Evolutionary conservation across 2,113 vertebrate species (phyloP).

Genomic region (Corynorhinus townsendii): DNA sequence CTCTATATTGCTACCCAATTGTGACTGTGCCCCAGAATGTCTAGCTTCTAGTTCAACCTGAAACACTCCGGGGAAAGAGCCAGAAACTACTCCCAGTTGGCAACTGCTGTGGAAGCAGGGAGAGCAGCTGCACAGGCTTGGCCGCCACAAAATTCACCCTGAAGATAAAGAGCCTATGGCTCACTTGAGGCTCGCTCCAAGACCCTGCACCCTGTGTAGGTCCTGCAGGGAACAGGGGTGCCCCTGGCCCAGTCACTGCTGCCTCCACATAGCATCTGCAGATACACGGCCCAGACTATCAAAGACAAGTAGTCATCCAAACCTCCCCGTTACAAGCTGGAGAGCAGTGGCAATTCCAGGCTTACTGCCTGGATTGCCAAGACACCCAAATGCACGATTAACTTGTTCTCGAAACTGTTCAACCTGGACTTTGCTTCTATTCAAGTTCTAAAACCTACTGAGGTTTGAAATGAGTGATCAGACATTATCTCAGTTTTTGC

Average conservation of each 20-base stretch:
- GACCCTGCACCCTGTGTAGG: not conserved
- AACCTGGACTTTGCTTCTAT: not conserved
- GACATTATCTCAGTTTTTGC: not conserved
- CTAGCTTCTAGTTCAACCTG: conserved; percentile 65
- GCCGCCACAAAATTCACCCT: not conserved
- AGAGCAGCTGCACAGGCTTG: not conserved
- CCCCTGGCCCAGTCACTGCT: not conserved
- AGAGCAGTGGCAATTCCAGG: not conserved
- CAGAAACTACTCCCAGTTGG: conserved; percentile 50
- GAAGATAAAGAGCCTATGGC: not conserved
- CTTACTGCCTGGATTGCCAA: not conserved
- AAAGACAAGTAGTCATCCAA: not conserved
- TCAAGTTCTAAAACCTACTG: not conserved
- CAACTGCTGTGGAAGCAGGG: not conserved
- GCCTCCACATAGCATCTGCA: not conserved
- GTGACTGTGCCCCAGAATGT: conserved; percentile 39
- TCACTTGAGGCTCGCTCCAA: not conserved
- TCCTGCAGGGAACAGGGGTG: not conserved
- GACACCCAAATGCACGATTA: not conserved
- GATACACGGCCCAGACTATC: not conserved
- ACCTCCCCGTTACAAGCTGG: not conserved
- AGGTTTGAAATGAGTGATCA: not conserved
- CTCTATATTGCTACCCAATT: not conserved
- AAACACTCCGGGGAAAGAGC: conserved; percentile 49
- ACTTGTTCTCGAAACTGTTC: not conserved